These are phyloP conservation scores for Cancer borealis DNA, from an alignment of 2,888 invertebrate species.

Conservation along the genomic window DNA sequence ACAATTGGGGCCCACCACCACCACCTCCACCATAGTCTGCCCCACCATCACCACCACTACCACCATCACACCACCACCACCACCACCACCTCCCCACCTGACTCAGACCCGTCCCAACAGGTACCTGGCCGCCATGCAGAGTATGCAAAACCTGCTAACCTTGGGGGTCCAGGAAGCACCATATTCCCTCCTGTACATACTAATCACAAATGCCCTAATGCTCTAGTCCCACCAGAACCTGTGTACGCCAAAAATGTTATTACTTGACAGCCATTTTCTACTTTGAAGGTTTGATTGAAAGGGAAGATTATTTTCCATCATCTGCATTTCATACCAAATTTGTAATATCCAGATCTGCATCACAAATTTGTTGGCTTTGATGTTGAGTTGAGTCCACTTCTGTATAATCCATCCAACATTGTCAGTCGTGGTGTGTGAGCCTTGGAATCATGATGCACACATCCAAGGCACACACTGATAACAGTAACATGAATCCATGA, in stretches of 20 bases:
- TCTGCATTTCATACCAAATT: neutral
- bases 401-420: neutral
- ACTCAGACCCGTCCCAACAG: constrained; percentile 70
- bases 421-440: neutral
- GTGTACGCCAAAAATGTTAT: neutral
- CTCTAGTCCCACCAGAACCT: neutral
- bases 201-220: neutral
- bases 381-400: neutral
- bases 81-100: constrained; percentile 54
- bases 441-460: neutral
- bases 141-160: constrained; percentile 7
- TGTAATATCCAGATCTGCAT: neutral
- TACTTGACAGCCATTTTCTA: neutral
- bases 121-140: constrained; percentile 51
- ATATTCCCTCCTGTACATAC: constrained; percentile 8
- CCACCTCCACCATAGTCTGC: constrained; percentile 51
- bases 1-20: constrained; percentile 60
- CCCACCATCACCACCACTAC: constrained; percentile 54
- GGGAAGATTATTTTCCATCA: neutral
- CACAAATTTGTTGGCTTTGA: neutral
- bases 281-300: neutral
- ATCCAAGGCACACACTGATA: neutral
- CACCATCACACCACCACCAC: constrained; percentile 55
- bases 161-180: constrained; percentile 25
- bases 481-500: neutral